Evolutionary conservation across 2,888 invertebrate genomes (phyloP).

Genomic region (Andrena trimmerana): DNA sequence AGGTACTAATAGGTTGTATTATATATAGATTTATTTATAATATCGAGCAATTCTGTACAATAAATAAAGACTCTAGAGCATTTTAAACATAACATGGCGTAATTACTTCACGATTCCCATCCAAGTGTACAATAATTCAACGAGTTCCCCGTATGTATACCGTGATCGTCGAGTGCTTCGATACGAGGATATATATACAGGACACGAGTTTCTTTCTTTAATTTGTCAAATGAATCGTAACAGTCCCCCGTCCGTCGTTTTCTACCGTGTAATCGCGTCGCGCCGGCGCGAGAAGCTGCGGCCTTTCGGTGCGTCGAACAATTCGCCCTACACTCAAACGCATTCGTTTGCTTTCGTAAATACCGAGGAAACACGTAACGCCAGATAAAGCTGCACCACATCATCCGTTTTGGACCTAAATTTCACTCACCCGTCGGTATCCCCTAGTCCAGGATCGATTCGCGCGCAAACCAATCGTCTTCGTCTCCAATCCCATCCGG

Average conservation of each 20-base stretch:
- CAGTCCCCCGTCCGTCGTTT: neutral
- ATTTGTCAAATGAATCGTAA: slow-evolving; percentile 44
- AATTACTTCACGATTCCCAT: slow-evolving; percentile 61
- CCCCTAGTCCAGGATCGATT: neutral
- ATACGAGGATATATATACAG: slow-evolving; percentile 39
- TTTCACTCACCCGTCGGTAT: neutral
- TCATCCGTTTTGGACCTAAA: neutral
- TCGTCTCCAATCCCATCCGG: neutral
- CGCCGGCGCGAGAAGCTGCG: slow-evolving; percentile 6
- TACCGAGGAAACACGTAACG: slow-evolving; percentile 16
- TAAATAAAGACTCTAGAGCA: slow-evolving; percentile 80
- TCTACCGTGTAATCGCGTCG: neutral
- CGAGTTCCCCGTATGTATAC: slow-evolving; percentile 55
- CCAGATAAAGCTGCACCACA: slow-evolving; percentile 9
- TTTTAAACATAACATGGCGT: slow-evolving; percentile 76
- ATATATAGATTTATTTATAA: slow-evolving; percentile 60
- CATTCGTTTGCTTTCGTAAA: slow-evolving; percentile 31
- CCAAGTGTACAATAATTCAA: slow-evolving; percentile 67
- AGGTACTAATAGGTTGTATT: slow-evolving; percentile 65
- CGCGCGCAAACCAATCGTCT: neutral
- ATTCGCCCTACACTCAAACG: slow-evolving; percentile 21
- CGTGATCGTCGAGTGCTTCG: neutral
- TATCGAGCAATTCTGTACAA: slow-evolving; percentile 77
- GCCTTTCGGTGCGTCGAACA: neutral
- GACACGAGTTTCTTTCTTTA: slow-evolving; percentile 18